A percentile compares a stretch with the other conserved stretches of the same genome.
Conservation (phyloP, 1,140 invertebrate genomes). For the Glomeris maerens region DNA sequence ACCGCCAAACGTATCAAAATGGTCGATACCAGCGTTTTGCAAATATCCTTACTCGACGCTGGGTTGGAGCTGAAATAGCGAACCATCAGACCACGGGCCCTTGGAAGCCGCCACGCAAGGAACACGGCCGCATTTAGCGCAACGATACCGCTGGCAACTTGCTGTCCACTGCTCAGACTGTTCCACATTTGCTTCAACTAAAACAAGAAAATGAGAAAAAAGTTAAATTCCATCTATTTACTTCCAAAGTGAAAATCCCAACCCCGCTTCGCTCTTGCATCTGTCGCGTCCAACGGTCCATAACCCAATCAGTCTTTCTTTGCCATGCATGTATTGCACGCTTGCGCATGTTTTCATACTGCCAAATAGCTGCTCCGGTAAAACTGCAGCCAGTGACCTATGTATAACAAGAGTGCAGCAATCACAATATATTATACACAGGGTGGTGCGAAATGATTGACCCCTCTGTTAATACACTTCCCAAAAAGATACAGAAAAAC, state of each 20-base stretch:
- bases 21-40: conserved; percentile 9
- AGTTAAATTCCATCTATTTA: conserved; percentile 4
- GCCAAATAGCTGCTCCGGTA: conserved; percentile 61
- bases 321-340: conserved; percentile 43
- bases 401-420: no score
- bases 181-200: conserved; percentile 58
- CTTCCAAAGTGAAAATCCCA: conserved; percentile 28
- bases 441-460: no score
- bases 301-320: conserved; percentile 20
- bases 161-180: conserved; percentile 52
- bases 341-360: conserved; percentile 65
- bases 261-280: conserved; percentile 36
- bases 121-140: conserved; percentile 65
- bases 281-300: background rate
- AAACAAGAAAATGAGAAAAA: conserved; percentile 15
- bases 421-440: no score
- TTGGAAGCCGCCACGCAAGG: conserved; percentile 61
- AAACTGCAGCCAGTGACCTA: conserved; percentile 60
- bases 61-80: conserved; percentile 75
- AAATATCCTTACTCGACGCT: conserved; percentile 43
- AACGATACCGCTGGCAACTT: conserved; percentile 63
- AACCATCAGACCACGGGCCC: conserved; percentile 56
- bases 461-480: no score
- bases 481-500: no score
- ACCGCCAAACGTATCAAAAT: background rate